Percentiles rank a stretch among this genome's conserved stretches.
phyloP scores from a whole-genome alignment of 2,113 vertebrate genomes.

The Amia ocellicauda region DNA sequence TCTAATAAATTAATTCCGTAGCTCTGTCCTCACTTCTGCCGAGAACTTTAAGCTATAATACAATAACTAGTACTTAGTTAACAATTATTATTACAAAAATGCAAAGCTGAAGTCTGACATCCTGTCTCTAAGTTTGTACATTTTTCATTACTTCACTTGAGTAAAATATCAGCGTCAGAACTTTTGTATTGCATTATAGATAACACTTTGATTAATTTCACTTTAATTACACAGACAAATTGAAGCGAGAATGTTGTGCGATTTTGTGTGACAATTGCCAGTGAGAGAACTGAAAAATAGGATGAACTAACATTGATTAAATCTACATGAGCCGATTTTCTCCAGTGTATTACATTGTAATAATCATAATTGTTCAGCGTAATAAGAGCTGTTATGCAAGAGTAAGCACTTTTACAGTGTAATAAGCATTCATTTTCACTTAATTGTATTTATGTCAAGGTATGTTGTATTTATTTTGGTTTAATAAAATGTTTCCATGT shows the following conservation, averaged over 20 bases:
- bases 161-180: neutral
- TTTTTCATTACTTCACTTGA: conserved; percentile 3
- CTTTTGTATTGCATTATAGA: neutral
- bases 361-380: too few species aligned
- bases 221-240: neutral
- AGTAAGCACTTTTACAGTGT: too few species aligned
- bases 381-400: too few species aligned
- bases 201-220: neutral
- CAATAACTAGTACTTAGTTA: conserved; percentile 11
- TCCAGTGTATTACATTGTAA: too few species aligned
- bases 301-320: neutral
- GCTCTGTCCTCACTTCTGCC: conserved; percentile 1
- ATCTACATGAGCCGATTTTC: too few species aligned
- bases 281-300: neutral
- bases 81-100: neutral
- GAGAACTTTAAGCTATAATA: conserved; percentile 7
- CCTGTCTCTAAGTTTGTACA: conserved; percentile 7
- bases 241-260: neutral
- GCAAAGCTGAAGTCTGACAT: neutral
- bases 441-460: too few species aligned
- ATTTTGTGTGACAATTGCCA: neutral
- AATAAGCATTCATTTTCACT: too few species aligned
- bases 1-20: neutral
- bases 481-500: too few species aligned
- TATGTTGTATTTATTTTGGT: too few species aligned